phyloP scores from a whole-genome alignment of 2,113 vertebrate species.

The Bungarus multicinctus region DNA sequence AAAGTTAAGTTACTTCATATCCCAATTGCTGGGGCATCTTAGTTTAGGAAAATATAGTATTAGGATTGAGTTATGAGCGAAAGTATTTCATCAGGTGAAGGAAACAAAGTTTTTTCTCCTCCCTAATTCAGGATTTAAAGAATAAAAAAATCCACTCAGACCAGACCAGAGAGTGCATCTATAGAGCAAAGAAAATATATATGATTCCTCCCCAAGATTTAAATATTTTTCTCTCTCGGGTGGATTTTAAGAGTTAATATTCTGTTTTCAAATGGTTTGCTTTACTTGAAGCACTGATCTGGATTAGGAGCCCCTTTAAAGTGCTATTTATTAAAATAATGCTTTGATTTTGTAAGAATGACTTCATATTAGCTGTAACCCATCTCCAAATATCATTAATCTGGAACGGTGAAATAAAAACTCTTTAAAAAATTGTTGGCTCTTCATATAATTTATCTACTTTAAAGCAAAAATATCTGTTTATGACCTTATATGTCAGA shows the following conservation, averaged over 20 bases:
- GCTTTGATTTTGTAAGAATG: neutral
- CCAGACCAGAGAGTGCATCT: neutral
- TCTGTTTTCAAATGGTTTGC: neutral
- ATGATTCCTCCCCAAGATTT: neutral
- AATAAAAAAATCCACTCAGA: neutral
- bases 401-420: neutral
- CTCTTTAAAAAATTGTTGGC: neutral
- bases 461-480: neutral
- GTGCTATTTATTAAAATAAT: neutral
- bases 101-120: neutral
- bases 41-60: neutral
- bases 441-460: neutral
- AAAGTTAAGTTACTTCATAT: neutral
- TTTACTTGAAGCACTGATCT: neutral
- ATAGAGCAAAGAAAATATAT: neutral
- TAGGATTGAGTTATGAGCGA: neutral
- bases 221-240: neutral
- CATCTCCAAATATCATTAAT: neutral
- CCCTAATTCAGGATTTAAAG: neutral
- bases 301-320: neutral
- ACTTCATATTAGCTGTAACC: neutral
- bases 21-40: neutral
- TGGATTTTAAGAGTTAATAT: neutral
- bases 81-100: neutral
- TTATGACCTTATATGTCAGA: neutral